A percentile compares a stretch with the other conserved stretches of the same genome.
These are phyloP conservation scores for Megalops cyprinoides DNA, from an alignment of 2,797 vertebrate species.

Conservation along the genomic window DNA sequence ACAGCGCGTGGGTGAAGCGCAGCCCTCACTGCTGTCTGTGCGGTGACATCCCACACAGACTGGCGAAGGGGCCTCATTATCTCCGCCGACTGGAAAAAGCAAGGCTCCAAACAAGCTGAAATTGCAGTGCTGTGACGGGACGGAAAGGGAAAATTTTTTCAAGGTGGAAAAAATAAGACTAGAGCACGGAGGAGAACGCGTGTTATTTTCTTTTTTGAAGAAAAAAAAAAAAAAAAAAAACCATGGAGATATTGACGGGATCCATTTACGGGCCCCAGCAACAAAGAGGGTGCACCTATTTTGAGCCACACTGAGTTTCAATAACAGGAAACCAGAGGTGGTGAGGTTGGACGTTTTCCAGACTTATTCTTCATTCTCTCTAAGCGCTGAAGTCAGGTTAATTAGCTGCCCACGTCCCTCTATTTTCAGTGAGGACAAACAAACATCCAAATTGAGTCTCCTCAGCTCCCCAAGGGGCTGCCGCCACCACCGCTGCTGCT, in stretches of 20 bases:
- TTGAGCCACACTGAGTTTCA: constrained; percentile 57
- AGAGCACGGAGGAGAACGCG: background rate
- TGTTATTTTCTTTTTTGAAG: too few species aligned
- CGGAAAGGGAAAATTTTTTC: constrained; percentile 44
- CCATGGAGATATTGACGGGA: background rate
- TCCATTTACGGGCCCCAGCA: constrained; percentile 50
- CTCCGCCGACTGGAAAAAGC: background rate
- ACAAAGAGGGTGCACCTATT: constrained; percentile 57
- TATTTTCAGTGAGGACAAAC: constrained; percentile 60
- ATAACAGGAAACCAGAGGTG: constrained; percentile 77
- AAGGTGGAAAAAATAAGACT: constrained; percentile 43
- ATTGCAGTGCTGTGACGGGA: constrained; percentile 54
- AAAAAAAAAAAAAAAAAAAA: too few species aligned
- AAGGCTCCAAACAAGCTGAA: constrained; percentile 42
- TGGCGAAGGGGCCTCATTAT: constrained; percentile 26
- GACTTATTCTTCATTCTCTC: constrained; percentile 57
- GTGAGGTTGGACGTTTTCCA: constrained; percentile 67
- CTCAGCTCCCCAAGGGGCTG: too few species aligned
- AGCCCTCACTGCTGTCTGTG: constrained; percentile 41
- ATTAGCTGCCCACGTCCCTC: constrained; percentile 54
- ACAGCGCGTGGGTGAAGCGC: constrained; percentile 46
- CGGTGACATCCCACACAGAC: constrained; percentile 19
- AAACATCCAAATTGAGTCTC: constrained; percentile 41
- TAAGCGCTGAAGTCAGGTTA: constrained; percentile 60
- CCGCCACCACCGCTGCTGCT: constrained; percentile 39